Evolutionary conservation across 2,888 invertebrate genomes (phyloP).

Genomic region (Xanthorhoe designata): DNA sequence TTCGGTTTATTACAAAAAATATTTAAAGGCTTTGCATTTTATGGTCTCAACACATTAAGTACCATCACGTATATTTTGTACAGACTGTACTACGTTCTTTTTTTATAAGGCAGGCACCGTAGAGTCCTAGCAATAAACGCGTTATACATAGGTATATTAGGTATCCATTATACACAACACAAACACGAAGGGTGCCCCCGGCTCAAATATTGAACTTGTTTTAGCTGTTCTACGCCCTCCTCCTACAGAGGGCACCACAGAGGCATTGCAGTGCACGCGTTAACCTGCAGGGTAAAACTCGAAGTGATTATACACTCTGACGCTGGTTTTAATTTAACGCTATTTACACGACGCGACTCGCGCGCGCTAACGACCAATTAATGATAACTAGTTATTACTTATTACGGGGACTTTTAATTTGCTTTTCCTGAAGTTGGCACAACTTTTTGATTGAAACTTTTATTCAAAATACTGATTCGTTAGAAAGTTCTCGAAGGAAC

Average conservation of each 20-base stretch:
- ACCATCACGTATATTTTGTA: no score
- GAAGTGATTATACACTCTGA: conserved; percentile 57
- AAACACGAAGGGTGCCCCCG: no score
- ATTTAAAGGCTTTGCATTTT: conserved; percentile 1
- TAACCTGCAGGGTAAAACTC: conserved; percentile 30
- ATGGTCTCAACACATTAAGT: background rate
- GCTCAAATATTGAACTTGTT: no score
- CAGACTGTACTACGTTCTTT: no score
- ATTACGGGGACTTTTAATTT: conserved; percentile 30
- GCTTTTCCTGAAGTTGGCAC: conserved; percentile 12
- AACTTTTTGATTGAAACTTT: conserved; percentile 2
- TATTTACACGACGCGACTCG: conserved; percentile 53
- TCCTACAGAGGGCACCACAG: no score
- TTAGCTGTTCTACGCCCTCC: no score
- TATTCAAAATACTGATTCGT: conserved; percentile 1
- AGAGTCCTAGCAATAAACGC: no score
- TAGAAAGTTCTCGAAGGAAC: background rate
- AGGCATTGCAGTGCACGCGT: no score
- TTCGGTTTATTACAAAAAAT: background rate
- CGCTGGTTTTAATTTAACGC: conserved; percentile 64
- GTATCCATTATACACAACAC: no score
- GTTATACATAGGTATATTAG: no score
- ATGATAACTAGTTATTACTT: conserved; percentile 52
- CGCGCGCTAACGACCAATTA: conserved; percentile 61
- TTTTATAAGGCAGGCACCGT: no score